Conservation (phyloP, 2,113 vertebrate species). For the Psephotus haematonotus region DNA sequence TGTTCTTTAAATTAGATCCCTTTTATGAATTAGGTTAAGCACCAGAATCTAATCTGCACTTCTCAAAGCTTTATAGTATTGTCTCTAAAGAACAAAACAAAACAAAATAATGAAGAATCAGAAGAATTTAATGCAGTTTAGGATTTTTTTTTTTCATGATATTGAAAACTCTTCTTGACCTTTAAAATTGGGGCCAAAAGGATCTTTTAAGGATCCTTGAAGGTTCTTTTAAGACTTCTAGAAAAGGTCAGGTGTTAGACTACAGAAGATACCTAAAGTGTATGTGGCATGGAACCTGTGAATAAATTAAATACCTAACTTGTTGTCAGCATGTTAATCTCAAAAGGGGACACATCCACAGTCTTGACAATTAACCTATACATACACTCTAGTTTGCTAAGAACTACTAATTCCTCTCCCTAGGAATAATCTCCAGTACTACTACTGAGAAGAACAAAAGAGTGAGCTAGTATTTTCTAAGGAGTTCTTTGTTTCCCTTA, state of each 20-base stretch:
- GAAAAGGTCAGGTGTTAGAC: background rate
- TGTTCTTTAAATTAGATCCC: background rate
- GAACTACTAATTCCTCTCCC: background rate
- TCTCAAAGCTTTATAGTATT: background rate
- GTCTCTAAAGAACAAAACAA: background rate
- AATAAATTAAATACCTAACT: background rate
- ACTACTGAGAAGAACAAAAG: background rate
- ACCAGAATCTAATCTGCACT: background rate
- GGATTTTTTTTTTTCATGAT: background rate
- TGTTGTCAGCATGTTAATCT: background rate
- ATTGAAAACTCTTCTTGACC: background rate
- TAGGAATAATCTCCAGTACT: background rate
- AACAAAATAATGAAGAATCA: background rate
- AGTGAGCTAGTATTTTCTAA: background rate
- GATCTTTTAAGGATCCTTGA: background rate
- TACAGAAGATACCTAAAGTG: background rate
- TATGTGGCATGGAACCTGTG: background rate
- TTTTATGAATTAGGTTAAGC: background rate
- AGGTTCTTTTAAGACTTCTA: background rate
- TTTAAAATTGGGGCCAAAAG: background rate
- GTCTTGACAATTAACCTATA: background rate
- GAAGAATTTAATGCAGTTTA: background rate
- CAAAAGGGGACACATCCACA: background rate
- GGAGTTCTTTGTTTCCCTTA: background rate
- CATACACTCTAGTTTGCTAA: background rate